phyloP scores from a whole-genome alignment of 30 jellyfish, hydroid and myxozoan species.

The Sanderia malayensis region DNA sequence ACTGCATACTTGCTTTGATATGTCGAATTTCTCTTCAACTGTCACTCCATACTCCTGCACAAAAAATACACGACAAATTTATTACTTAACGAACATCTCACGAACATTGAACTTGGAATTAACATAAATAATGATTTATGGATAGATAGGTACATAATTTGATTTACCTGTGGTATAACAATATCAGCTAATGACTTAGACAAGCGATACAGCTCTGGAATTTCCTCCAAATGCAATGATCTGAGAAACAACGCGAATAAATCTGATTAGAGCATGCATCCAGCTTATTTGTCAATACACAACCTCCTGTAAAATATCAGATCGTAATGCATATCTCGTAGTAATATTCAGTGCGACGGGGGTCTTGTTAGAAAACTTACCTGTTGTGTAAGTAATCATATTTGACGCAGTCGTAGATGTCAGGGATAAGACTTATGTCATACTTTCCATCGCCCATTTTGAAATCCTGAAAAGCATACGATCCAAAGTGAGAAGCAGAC shows the following conservation, averaged over 20 bases:
- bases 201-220: constrained; percentile 64
- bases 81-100: too few species aligned
- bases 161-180: constrained; percentile 93
- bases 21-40: constrained; percentile 66
- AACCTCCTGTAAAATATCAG: too few species aligned
- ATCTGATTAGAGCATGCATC: too few species aligned
- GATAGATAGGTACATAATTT: too few species aligned
- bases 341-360: too few species aligned
- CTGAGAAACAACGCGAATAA: constrained; percentile 10
- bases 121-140: too few species aligned
- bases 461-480: constrained; percentile 74
- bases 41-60: constrained; percentile 93
- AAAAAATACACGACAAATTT: too few species aligned
- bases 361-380: too few species aligned
- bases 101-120: too few species aligned
- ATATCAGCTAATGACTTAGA: constrained; percentile 84
- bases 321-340: too few species aligned
- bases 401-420: constrained; percentile 93
- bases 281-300: too few species aligned
- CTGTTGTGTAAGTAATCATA: constrained; percentile 92
- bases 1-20: constrained; percentile 84
- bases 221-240: constrained; percentile 59
- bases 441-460: constrained; percentile 74
- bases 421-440: constrained; percentile 96
- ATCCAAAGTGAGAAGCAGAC: too few species aligned